These are phyloP conservation scores for Pachyramphus minor DNA, from an alignment of 2,113 vertebrate species.

Conservation along the genomic window DNA sequence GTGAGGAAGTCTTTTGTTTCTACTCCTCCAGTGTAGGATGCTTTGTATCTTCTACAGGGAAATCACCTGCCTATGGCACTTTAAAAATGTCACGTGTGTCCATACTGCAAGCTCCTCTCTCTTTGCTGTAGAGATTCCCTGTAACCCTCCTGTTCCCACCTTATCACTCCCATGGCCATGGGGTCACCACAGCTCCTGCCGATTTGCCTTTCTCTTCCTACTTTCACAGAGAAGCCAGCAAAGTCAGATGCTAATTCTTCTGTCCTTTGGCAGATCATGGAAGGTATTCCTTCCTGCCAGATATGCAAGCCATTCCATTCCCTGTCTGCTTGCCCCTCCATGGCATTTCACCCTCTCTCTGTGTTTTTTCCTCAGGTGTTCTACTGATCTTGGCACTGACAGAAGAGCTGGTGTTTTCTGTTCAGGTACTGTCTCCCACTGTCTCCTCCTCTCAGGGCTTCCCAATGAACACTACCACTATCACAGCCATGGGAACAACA, in stretches of 20 bases:
- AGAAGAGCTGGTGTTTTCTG: conserved; percentile 83
- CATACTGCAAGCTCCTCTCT: not conserved
- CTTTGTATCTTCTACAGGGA: not conserved
- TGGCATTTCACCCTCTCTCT: not conserved
- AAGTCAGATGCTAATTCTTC: not conserved
- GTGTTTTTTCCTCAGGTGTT: conserved; percentile 77
- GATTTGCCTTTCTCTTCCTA: not conserved
- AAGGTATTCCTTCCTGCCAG: not conserved
- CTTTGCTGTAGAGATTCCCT: not conserved
- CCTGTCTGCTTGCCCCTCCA: fast-evolving
- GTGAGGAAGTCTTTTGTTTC: not conserved
- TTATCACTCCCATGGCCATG: fast-evolving
- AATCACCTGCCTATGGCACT: not conserved
- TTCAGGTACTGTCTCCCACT: conserved; percentile 80
- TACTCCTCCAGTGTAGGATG: not conserved
- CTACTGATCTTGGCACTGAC: conserved; percentile 89
- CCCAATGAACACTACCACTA: conserved; percentile 65
- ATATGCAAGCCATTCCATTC: fast-evolving
- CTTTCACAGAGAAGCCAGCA: not conserved
- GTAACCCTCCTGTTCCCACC: not conserved
- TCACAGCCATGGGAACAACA: conserved; percentile 73
- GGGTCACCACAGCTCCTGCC: not conserved
- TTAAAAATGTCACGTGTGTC: not conserved
- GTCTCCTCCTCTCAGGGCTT: conserved; percentile 75
- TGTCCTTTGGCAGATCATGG: not conserved